These are phyloP conservation scores for Drosophila prosaltans DNA, from an alignment of 1,140 invertebrate genomes.

Conservation along the genomic window DNA sequence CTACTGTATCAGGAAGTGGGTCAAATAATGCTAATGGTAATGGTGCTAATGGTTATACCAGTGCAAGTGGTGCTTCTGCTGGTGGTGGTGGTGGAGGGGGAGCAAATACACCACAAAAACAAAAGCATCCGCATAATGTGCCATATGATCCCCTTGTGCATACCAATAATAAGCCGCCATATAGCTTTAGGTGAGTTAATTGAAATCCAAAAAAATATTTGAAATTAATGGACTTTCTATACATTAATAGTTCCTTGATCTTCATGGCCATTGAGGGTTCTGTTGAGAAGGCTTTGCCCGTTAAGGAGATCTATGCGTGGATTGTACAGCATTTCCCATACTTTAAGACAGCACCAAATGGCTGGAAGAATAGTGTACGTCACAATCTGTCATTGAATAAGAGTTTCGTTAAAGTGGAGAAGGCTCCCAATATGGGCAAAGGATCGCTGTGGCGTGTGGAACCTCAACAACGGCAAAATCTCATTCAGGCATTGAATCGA, in stretches of 20 bases:
- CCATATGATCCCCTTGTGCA: conserved; percentile 91
- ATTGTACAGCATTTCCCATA: conserved; percentile 98
- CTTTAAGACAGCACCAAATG: conserved; percentile 97
- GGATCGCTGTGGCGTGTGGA: conserved; percentile 98
- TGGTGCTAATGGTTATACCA: not conserved
- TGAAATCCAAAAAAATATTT: too few species aligned
- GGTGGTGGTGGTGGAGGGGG: conserved; percentile 4
- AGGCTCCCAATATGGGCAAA: conserved; percentile 94
- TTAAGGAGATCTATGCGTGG: conserved; percentile 99
- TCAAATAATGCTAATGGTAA: not conserved
- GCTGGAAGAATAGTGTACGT: conserved; percentile 98
- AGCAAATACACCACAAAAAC: conserved; percentile 80
- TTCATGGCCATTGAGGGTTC: conserved; percentile 99
- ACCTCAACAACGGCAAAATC: conserved; percentile 92
- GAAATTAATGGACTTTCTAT: not conserved
- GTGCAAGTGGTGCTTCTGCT: not conserved
- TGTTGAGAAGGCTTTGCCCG: conserved; percentile 93
- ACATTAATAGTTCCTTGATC: conserved; percentile 91
- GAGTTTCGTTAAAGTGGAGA: conserved; percentile 98
- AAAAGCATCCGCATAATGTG: conserved; percentile 89
- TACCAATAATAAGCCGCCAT: conserved; percentile 95
- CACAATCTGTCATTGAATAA: conserved; percentile 98
- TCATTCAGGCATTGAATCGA: conserved; percentile 92
- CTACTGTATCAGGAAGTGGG: not conserved
- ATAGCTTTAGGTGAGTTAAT: conserved; percentile 86